phyloP scores from a whole-genome alignment of 2,888 invertebrate genomes.

The Idaea aversata region DNA sequence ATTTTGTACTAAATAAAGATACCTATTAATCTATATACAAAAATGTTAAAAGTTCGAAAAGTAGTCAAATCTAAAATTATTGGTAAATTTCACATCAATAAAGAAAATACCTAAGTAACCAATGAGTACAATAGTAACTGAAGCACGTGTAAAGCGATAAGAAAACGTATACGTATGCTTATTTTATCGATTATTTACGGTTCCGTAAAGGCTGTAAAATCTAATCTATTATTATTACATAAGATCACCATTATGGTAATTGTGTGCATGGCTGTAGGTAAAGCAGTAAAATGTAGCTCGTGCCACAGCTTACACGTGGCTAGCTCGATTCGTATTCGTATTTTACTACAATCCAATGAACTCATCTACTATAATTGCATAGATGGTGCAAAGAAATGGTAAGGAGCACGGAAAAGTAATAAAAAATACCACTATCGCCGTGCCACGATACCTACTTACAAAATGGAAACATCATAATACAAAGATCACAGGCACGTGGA shows the following conservation, averaged over 20 bases:
- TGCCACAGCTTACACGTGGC: constrained; percentile 52
- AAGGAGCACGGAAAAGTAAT: constrained; percentile 63
- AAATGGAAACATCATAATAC: constrained; percentile 51
- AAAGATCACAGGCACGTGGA: constrained; percentile 52
- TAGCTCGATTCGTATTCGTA: constrained; percentile 26
- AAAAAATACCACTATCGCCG: constrained; percentile 61
- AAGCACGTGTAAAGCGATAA: constrained; percentile 65
- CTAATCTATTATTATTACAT: constrained; percentile 49
- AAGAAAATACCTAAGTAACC: constrained; percentile 13
- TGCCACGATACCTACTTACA: constrained; percentile 33
- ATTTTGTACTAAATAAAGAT: too few species aligned
- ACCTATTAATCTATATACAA: too few species aligned
- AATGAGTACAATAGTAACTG: constrained; percentile 48
- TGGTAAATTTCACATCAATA: too few species aligned
- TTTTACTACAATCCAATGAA: constrained; percentile 42
- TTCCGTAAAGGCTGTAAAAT: constrained; percentile 48
- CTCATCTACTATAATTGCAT: constrained; percentile 49
- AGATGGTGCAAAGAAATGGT: constrained; percentile 58
- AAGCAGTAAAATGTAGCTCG: constrained; percentile 38
- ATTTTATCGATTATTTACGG: constrained; percentile 55
- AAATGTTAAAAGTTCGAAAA: too few species aligned
- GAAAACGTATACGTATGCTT: constrained; percentile 34
- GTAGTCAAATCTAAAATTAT: too few species aligned
- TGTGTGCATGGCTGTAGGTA: constrained; percentile 25
- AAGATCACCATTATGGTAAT: constrained; percentile 33